Base-by-base conservation (phyloP, 2,113 vertebrate species). In the Pyrgilauda ruficollis region DNA sequence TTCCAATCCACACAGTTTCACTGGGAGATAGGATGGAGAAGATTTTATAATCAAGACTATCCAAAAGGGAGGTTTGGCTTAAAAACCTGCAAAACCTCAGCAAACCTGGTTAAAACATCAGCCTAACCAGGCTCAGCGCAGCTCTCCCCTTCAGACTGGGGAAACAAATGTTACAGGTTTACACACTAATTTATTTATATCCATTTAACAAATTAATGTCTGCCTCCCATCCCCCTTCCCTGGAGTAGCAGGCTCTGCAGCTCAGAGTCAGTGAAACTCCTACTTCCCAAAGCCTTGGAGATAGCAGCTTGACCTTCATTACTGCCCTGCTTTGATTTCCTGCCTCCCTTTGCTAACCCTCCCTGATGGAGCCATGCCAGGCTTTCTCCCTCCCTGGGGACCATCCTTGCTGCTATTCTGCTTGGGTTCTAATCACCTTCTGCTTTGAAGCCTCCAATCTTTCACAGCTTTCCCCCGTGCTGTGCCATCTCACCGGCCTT, bases 341-440 rank as follows among this genome's bases (percentile, higher is more conserved):
- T 37, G 28, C 47, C 64, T 89, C 55, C 76, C 50, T 88, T 63
- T 77, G 59, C 83, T 55, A 70, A 27, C 59, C 46, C 75, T 94
- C 90, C 79, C 62, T 2, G 5, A 5, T 59, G 79, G 75, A 96
- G 33, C 43, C 55, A 68, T 64, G 80, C 67, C 94, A 96, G 86
- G 37, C 16, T 44, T 52, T 13, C 56, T 87, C 83, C 77, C 41
- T 91, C 80, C 86, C 91, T 28, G 24, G 64, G 73, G 69, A 90
- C 35, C 84, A 46, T 84, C 56, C 69, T 28, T 47, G 72, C 75
- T 90, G 72, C 27, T 70, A 3, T 66, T 85, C 76, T 9, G 28
- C 59, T 72, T 28, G 44, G 17, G 20, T 74, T 96, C 95, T 96
- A 89, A 92, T 91, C 89, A 75, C 81, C 68, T 90, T 61, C 64